Conservation (phyloP, 2,888 invertebrate genomes). For the Clivina fossor region DNA sequence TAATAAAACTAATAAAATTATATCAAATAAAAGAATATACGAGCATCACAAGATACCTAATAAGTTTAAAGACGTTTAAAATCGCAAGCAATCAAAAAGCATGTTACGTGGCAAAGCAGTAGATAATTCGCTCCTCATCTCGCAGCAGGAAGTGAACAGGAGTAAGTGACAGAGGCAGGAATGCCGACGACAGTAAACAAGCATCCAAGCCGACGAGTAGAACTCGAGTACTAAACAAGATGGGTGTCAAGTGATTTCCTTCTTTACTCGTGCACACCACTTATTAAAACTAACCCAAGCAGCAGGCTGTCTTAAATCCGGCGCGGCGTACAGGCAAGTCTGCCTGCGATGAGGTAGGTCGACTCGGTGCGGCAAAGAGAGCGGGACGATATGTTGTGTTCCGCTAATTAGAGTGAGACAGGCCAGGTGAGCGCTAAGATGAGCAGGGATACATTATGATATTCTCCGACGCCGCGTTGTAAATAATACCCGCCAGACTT, state of each 20-base stretch:
- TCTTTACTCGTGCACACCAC: conserved; percentile 46
- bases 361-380: not conserved
- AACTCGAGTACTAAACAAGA: conserved; percentile 34
- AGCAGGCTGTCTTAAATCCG: not conserved
- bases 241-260: conserved; percentile 49
- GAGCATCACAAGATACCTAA: too few species aligned
- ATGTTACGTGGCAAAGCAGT: too few species aligned
- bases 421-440: conserved; percentile 13
- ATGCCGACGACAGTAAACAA: conserved; percentile 12
- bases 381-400: not conserved
- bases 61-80: too few species aligned
- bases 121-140: not conserved
- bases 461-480: conserved; percentile 21
- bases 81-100: too few species aligned
- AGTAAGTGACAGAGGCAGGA: not conserved
- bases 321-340: not conserved
- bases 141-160: not conserved
- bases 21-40: too few species aligned
- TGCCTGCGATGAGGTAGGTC: not conserved
- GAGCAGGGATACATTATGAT: conserved; percentile 23
- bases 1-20: too few species aligned
- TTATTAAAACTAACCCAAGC: conserved; percentile 52
- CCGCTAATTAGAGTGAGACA: conserved; percentile 11
- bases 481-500: conserved; percentile 28
- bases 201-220: conserved; percentile 1